These are phyloP conservation scores for Harpagoxenus sublaevis DNA, from an alignment of 2,888 invertebrate genomes.

Conservation along the genomic window DNA sequence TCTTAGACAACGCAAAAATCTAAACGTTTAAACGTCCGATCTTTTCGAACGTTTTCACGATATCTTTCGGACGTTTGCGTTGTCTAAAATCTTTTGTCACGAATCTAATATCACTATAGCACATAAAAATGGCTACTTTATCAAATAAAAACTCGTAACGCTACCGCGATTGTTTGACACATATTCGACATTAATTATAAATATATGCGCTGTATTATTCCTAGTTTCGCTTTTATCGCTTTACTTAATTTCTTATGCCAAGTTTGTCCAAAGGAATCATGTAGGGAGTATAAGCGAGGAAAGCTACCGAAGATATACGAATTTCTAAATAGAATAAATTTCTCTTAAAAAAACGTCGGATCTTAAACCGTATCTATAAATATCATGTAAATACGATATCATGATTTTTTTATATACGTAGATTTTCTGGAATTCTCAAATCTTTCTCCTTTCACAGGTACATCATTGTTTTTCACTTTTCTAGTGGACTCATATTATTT, in stretches of 20 bases:
- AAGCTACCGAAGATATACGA: constrained; percentile 29
- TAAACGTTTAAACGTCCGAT: neutral
- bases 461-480: constrained; percentile 64
- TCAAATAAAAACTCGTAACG: constrained; percentile 24
- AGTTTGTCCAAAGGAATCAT: constrained; percentile 30
- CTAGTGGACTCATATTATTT: constrained; percentile 57
- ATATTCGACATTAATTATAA: constrained; percentile 47
- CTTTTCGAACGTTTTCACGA: neutral
- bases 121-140: constrained; percentile 25
- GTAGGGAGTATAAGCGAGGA: constrained; percentile 6
- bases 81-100: constrained; percentile 21
- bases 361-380: constrained; percentile 34
- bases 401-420: constrained; percentile 6
- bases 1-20: constrained; percentile 10
- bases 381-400: constrained; percentile 17
- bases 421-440: constrained; percentile 19
- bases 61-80: neutral
- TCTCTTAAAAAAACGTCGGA: constrained; percentile 16
- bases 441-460: constrained; percentile 63
- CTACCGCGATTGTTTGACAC: constrained; percentile 37
- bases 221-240: constrained; percentile 20
- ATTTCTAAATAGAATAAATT: constrained; percentile 23
- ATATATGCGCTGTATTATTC: constrained; percentile 22
- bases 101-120: constrained; percentile 33
- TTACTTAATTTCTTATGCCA: constrained; percentile 34